phyloP scores from a whole-genome alignment of 2,797 vertebrate species.

The Crypturellus tataupa region DNA sequence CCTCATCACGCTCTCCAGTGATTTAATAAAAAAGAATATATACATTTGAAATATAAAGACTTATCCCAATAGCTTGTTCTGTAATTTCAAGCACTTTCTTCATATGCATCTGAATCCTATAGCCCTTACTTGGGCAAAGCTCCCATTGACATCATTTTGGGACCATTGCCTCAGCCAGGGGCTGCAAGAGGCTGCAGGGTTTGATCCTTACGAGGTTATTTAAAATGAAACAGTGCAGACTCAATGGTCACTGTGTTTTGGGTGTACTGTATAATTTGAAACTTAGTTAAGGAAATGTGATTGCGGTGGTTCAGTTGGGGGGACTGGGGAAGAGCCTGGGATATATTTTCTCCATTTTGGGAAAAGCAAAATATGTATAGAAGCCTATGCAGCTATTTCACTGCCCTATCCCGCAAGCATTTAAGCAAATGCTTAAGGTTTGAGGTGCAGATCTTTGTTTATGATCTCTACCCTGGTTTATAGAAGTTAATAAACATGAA shows the following conservation, averaged over 20 bases:
- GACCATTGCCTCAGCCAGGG: neutral
- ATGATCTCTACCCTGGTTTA: neutral
- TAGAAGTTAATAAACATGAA: neutral
- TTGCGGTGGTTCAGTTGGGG: neutral
- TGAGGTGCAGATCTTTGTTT: neutral
- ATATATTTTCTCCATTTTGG: neutral
- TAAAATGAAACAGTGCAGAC: neutral
- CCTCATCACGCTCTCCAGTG: neutral
- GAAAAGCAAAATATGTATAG: neutral
- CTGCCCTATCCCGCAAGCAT: neutral
- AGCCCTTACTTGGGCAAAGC: neutral
- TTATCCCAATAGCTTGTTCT: neutral
- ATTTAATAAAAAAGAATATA: conserved; percentile 26
- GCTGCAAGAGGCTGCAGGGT: neutral
- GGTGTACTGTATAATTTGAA: neutral
- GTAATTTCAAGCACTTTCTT: conserved; percentile 13
- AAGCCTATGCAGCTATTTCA: neutral
- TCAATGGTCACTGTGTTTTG: neutral
- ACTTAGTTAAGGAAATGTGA: neutral
- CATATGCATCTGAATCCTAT: neutral
- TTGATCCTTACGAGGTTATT: neutral
- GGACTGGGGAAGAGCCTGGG: accelerated
- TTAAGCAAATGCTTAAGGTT: neutral
- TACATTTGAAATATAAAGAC: conserved; percentile 5
- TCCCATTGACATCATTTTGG: conserved; percentile 6